phyloP scores from a whole-genome alignment of 2,113 vertebrate genomes.

The Herpailurus yagouaroundi region DNA sequence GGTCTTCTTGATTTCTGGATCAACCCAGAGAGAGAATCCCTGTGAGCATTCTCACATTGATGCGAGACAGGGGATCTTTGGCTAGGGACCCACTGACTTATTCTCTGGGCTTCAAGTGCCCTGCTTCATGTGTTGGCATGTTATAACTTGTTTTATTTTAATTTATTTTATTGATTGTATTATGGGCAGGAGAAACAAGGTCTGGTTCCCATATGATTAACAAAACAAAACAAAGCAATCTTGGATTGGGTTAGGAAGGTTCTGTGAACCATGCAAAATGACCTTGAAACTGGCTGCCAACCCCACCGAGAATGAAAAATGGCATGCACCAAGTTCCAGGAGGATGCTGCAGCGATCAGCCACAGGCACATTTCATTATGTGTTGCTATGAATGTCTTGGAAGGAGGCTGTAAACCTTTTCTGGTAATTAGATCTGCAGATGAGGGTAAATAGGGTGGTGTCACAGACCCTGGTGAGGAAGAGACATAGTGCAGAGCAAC shows the following conservation, averaged over 20 bases:
- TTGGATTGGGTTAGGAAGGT: not conserved
- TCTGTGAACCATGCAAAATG: slow-evolving; percentile 52
- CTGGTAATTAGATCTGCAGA: slow-evolving; percentile 72
- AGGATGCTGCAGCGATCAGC: not conserved
- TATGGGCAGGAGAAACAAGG: not conserved
- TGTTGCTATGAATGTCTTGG: slow-evolving; percentile 67
- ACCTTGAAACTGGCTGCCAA: slow-evolving; percentile 42
- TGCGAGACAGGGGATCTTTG: not conserved
- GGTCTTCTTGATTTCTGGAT: not conserved
- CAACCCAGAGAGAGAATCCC: not conserved
- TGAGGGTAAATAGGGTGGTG: slow-evolving; percentile 55
- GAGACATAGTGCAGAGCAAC: slow-evolving; percentile 65
- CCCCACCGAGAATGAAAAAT: not conserved
- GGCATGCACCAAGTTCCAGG: not conserved
- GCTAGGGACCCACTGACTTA: not conserved
- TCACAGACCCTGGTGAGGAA: slow-evolving; percentile 35
- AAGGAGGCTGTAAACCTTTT: slow-evolving; percentile 62
- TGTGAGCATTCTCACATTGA: not conserved
- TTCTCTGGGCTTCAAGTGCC: not conserved
- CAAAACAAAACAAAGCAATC: not conserved
- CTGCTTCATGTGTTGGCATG: not conserved
- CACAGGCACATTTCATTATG: slow-evolving; percentile 57
- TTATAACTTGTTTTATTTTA: not conserved
- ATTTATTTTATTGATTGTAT: slow-evolving; percentile 48
- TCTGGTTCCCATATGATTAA: slow-evolving; percentile 41